Conservation (phyloP, 1,140 invertebrate species). For the Drosophila navojoa region DNA sequence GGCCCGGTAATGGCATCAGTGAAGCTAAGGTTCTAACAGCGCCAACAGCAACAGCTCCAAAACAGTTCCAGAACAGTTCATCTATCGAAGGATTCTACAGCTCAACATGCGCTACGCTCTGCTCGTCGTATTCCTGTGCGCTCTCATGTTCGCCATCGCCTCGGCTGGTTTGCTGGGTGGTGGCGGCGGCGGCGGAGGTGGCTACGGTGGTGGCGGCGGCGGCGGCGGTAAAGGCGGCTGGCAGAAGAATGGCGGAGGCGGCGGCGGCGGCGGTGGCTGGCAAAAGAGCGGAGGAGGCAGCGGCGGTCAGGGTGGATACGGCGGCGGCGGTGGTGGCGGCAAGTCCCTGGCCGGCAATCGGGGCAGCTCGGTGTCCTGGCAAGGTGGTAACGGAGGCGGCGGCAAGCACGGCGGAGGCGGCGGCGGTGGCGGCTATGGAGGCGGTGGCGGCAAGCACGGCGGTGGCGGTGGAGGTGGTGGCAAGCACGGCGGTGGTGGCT, state of each 20-base stretch:
- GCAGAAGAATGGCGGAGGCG: constrained; percentile 31
- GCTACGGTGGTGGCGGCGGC: constrained; percentile 28
- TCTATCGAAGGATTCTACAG: constrained; percentile 13
- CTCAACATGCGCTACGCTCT: constrained; percentile 61
- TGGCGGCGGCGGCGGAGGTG: constrained; percentile 40
- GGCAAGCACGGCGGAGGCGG: constrained; percentile 45
- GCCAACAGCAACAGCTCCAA: constrained; percentile 33
- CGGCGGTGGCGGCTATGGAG: constrained; percentile 35
- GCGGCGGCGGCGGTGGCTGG: constrained; percentile 42
- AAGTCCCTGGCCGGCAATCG: constrained; percentile 60
- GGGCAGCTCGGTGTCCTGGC: constrained; percentile 56
- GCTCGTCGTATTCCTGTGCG: constrained; percentile 59
- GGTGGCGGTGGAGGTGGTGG: constrained; percentile 49
- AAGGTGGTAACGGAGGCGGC: constrained; percentile 24
- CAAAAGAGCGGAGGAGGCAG: constrained; percentile 36
- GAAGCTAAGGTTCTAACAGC: constrained; percentile 57
- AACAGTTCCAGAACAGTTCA: constrained; percentile 27
- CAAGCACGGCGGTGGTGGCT: constrained; percentile 55
- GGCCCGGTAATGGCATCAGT: constrained; percentile 56
- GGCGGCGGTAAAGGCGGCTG: constrained; percentile 28
- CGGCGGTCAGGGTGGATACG: constrained; percentile 26
- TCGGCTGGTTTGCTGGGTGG: constrained; percentile 58
- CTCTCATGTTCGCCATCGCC: constrained; percentile 53
- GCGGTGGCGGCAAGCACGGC: constrained; percentile 57
- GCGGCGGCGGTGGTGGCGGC: constrained; percentile 33